A percentile compares a stretch with the other conserved stretches of the same genome.
phyloP scores from a whole-genome alignment of 2,888 invertebrate genomes.

The Sphinx pinastri region DNA sequence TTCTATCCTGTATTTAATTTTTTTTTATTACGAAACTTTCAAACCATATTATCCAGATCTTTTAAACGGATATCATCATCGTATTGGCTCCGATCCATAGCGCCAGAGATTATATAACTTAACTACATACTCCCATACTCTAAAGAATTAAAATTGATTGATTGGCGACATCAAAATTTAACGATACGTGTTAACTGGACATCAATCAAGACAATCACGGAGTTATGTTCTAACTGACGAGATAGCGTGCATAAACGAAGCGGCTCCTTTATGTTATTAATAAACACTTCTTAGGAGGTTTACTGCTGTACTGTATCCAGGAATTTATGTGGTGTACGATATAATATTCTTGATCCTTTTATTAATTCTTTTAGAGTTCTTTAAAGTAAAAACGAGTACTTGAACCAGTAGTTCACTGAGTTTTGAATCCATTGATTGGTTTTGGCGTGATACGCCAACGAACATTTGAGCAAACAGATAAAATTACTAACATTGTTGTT shows the following conservation, averaged over 20 bases:
- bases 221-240: conserved; percentile 52
- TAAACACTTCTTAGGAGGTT: conserved; percentile 51
- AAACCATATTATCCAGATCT: too few species aligned
- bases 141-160: conserved; percentile 75
- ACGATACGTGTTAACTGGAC: conserved; percentile 61
- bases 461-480: too few species aligned
- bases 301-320: conserved; percentile 49
- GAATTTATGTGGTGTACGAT: conserved; percentile 30
- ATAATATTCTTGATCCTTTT: not conserved
- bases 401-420: too few species aligned
- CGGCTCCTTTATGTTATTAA: conserved; percentile 58
- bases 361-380: too few species aligned
- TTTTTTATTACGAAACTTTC: not conserved
- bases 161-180: conserved; percentile 77
- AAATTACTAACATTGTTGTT: too few species aligned
- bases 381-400: too few species aligned
- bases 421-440: too few species aligned
- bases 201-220: conserved; percentile 65
- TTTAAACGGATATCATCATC: not conserved
- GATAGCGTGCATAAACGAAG: conserved; percentile 51
- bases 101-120: conserved; percentile 14
- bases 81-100: not conserved
- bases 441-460: too few species aligned
- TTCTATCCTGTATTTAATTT: not conserved
- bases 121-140: conserved; percentile 35